phyloP scores from a whole-genome alignment of 2,888 invertebrate species.

The Phlogophora meticulosa region DNA sequence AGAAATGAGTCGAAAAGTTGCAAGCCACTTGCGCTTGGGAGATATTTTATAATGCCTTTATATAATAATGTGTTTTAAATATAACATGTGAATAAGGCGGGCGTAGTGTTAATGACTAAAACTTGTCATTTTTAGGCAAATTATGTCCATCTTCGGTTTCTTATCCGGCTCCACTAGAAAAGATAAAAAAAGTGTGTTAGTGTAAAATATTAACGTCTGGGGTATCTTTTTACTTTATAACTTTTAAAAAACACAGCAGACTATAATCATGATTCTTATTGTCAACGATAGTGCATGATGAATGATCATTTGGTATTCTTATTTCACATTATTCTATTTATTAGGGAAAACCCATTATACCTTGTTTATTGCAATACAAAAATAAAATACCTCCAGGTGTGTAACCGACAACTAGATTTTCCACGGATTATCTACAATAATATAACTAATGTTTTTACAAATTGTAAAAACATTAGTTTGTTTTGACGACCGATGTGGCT shows the following conservation, averaged over 20 bases:
- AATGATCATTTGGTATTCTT: no score
- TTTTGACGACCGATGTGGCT: no score
- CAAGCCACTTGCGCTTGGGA: slow-evolving; percentile 44
- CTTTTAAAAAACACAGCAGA: background rate
- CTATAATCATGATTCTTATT: background rate
- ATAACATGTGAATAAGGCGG: slow-evolving; percentile 57
- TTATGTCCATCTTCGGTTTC: slow-evolving; percentile 37
- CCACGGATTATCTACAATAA: no score
- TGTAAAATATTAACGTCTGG: background rate
- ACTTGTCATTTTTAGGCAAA: slow-evolving; percentile 33
- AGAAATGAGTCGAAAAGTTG: slow-evolving; percentile 26
- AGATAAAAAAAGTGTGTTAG: slow-evolving; percentile 2
- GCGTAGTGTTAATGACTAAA: slow-evolving; percentile 35
- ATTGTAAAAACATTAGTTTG: no score
- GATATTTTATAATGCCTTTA: slow-evolving; percentile 30
- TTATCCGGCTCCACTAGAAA: slow-evolving; percentile 66
- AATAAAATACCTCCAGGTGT: no score
- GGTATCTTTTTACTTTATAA: no score
- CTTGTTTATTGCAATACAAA: no score
- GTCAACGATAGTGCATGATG: background rate
- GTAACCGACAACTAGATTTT: no score
- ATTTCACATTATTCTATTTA: no score
- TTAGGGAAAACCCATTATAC: no score
- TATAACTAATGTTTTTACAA: no score
- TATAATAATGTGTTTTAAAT: slow-evolving; percentile 36